Conservation (phyloP, 2,797 vertebrate species). For the Sebastes taczanowskii region DNA sequence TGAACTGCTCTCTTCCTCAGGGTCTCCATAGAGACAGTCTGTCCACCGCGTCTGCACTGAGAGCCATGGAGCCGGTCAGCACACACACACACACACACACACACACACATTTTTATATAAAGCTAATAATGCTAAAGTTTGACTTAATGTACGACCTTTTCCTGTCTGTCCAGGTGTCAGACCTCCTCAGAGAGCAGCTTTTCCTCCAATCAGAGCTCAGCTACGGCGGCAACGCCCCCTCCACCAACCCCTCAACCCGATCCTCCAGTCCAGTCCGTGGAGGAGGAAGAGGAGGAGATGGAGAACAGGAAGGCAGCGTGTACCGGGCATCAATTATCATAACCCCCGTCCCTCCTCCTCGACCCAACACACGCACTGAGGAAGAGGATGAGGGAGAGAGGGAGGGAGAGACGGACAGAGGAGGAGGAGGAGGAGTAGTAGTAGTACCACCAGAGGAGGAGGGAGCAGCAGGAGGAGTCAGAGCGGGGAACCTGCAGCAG, state of each 20-base stretch:
- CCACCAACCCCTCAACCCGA: constrained; percentile 84
- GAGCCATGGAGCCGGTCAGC: constrained; percentile 94
- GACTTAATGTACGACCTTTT: background rate
- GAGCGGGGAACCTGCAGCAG: constrained; percentile 84
- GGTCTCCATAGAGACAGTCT: constrained; percentile 86
- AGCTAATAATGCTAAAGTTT: background rate
- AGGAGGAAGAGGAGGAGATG: background rate
- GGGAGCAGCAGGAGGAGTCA: constrained; percentile 29
- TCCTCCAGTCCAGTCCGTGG: constrained; percentile 82
- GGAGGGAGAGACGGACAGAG: constrained; percentile 18
- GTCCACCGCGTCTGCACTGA: constrained; percentile 86
- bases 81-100: background rate
- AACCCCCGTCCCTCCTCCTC: constrained; percentile 84
- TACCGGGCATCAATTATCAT: constrained; percentile 90
- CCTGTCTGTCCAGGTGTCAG: constrained; percentile 83
- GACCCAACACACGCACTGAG: constrained; percentile 63
- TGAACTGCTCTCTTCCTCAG: constrained; percentile 68
- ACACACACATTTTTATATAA: background rate
- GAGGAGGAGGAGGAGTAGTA: background rate
- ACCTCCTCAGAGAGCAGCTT: constrained; percentile 93
- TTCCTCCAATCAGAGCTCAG: constrained; percentile 90
- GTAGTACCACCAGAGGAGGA: background rate
- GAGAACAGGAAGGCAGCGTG: constrained; percentile 74
- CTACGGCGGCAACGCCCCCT: constrained; percentile 64
- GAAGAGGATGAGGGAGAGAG: constrained; percentile 16